phyloP scores from a whole-genome alignment of 1,140 invertebrate genomes.

The Berghia stephanieae region DNA sequence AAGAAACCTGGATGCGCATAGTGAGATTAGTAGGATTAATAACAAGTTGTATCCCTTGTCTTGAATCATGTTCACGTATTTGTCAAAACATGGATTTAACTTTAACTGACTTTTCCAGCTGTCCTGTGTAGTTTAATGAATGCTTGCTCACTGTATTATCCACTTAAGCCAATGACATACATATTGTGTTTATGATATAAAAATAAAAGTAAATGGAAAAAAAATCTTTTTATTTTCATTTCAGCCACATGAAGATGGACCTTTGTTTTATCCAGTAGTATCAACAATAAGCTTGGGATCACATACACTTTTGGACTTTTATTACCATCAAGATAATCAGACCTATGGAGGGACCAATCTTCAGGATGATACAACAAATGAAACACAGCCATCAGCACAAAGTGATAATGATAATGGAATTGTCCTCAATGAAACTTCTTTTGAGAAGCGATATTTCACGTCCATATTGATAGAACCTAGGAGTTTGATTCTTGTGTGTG shows the following conservation, averaged over 20 bases:
- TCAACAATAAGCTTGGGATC: constrained; percentile 92
- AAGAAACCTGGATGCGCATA: no score
- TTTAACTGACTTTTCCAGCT: no score
- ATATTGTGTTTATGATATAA: no score
- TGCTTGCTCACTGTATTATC: no score
- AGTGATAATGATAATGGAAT: neutral
- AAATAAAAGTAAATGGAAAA: neutral
- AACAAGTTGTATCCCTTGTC: no score
- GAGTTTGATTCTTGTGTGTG: constrained; percentile 86
- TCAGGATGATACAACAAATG: no score
- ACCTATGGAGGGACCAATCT: neutral
- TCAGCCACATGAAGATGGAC: constrained; percentile 92
- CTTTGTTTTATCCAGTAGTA: constrained; percentile 90
- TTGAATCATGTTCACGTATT: no score
- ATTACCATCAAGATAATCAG: constrained; percentile 64
- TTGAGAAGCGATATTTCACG: constrained; percentile 64
- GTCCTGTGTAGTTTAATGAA: no score
- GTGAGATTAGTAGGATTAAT: no score
- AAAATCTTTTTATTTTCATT: constrained; percentile 39
- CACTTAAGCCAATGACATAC: no score
- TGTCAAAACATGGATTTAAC: no score
- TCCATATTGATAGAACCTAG: constrained; percentile 84
- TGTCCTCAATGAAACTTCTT: constrained; percentile 39
- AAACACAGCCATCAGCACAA: neutral
- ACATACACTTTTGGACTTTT: constrained; percentile 88